phyloP scores from a whole-genome alignment of 2,797 vertebrate species.

The Molossus molossus region DNA sequence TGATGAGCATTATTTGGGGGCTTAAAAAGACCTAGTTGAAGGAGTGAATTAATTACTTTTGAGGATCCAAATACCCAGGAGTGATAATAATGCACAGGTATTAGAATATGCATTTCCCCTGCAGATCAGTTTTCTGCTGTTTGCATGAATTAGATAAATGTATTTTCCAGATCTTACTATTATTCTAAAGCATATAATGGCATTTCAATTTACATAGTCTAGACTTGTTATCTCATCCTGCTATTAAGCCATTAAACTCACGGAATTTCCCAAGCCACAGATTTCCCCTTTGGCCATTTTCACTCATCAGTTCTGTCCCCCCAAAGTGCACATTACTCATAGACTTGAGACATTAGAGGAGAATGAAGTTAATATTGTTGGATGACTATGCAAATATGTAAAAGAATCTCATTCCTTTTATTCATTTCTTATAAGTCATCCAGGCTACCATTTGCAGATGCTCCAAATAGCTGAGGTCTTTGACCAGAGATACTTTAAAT shows the following conservation, averaged over 20 bases:
- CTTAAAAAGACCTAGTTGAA: conserved; percentile 42
- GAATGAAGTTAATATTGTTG: conserved; percentile 58
- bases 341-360: conserved; percentile 9
- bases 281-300: conserved; percentile 75
- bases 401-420: conserved; percentile 38
- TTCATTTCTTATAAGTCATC: conserved; percentile 38
- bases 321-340: conserved; percentile 18
- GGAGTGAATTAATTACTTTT: neutral
- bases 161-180: conserved; percentile 77
- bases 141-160: conserved; percentile 76
- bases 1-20: neutral
- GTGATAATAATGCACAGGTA: neutral
- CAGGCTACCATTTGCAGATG: conserved; percentile 45
- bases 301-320: conserved; percentile 59
- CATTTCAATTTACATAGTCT: conserved; percentile 79
- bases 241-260: conserved; percentile 77
- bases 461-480: conserved; percentile 61
- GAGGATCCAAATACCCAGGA: neutral
- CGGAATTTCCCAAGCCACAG: conserved; percentile 68
- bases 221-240: conserved; percentile 80
- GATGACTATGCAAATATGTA: conserved; percentile 56
- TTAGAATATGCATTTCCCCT: conserved; percentile 17
- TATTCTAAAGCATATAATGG: conserved; percentile 74
- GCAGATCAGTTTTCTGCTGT: conserved; percentile 54
- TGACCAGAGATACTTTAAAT: conserved; percentile 42